Evolutionary conservation across 92 coral and sea anemone species (phyloP).

Genomic region (Bergia sp.): DNA sequence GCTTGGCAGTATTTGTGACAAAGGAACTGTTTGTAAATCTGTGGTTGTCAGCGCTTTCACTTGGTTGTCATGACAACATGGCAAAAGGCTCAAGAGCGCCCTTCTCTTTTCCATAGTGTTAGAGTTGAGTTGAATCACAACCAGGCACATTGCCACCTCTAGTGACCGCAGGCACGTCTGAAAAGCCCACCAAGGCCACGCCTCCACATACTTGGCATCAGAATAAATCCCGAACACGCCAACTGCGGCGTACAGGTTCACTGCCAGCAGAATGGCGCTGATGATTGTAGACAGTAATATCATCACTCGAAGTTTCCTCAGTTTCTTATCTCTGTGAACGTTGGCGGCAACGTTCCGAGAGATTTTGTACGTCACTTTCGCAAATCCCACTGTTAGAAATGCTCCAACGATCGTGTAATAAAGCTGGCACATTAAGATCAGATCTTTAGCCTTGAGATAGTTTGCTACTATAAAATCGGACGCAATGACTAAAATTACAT

Average conservation of each 20-base stretch:
- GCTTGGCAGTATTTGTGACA: background rate
- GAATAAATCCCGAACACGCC: constrained; percentile 98
- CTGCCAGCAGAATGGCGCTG: constrained; percentile 47
- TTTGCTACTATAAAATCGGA: constrained; percentile 80
- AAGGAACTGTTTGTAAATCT: background rate
- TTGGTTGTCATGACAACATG: constrained; percentile 29
- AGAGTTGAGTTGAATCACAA: constrained; percentile 68
- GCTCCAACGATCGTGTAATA: constrained; percentile 71
- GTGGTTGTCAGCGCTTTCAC: background rate
- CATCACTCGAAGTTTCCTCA: constrained; percentile 73
- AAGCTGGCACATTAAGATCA: constrained; percentile 86
- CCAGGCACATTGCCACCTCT: constrained; percentile 69
- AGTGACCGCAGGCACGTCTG: constrained; percentile 76
- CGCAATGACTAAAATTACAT: constrained; percentile 76
- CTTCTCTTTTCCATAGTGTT: constrained; percentile 35
- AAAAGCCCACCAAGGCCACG: constrained; percentile 97
- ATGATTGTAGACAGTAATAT: constrained; percentile 68
- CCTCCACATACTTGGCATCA: constrained; percentile 68
- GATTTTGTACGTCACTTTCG: constrained; percentile 82
- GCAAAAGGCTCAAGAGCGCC: constrained; percentile 15
- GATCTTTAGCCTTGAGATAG: constrained; percentile 74
- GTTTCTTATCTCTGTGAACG: constrained; percentile 60
- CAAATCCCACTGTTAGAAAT: constrained; percentile 75
- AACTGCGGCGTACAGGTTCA: constrained; percentile 84
- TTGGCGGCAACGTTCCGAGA: constrained; percentile 71